Base-by-base conservation (phyloP, 2,113 vertebrate species). In the Gopherus evgoodei region DNA sequence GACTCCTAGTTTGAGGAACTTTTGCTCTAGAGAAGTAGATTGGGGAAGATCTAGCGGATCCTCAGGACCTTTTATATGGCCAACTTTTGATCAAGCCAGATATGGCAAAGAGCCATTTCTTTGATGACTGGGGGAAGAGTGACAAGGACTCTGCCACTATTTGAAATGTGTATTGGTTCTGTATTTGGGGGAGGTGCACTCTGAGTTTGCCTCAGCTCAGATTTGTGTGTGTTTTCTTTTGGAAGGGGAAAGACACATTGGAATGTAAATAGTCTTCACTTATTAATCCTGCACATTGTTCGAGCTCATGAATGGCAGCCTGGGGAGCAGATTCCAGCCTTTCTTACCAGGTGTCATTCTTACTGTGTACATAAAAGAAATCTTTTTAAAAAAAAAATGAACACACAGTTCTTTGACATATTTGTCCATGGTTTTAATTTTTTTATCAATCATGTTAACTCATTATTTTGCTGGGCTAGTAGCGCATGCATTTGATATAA, bases 181-280 rank as follows among this genome's bases (percentile, higher is more conserved):
- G 35, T 75, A 42, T 86, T 13, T 54, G 27, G 65, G 22, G 11
- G 11, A 75, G 35, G 35, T 16, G 13, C 19, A n/a, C 17, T n/a
- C 35, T n/a, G 31, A n/a, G 35, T 69, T 69, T 69, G 17, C 10
- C 10, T 29, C 95, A 95, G 84, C 91, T 97, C 81, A 2, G 91
- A 94, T 97, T 56, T 95, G 84, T 95, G 79, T 93, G 81, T 96
- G 83, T 11, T 25, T 92, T 94, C 92, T 90, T 97, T 93, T 95
- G 90, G 53, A 93, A 94, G 86, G 69, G 92, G 94, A 85, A 81
- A 93, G 94, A 94, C 92, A 83, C 91, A 91, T 83, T 96, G 90
- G 79, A 95, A 56, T 97, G 38, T 94, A 92, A 95, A 56, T 94
- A 90, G 35, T 17, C 90, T 94, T 90, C 87, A 80, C 82, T 96